These are phyloP conservation scores for Ceratotherium simum DNA, from an alignment of 2,113 vertebrate genomes.

Conservation along the genomic window DNA sequence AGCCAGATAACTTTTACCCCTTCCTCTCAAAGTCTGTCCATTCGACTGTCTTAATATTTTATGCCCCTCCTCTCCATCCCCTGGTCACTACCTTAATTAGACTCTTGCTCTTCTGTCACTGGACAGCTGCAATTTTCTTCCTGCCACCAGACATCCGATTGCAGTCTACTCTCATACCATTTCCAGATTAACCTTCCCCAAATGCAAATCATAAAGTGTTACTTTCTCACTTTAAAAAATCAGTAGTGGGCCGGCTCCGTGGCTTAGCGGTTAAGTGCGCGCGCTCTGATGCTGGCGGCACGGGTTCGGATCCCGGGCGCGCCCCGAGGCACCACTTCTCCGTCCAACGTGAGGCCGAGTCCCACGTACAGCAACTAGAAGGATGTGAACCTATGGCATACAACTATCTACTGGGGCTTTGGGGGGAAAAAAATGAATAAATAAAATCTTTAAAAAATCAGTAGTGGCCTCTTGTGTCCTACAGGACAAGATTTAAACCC, in stretches of 20 bases:
- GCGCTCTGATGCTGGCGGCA: no score
- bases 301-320: no score
- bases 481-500: neutral
- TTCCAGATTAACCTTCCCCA: neutral
- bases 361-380: no score
- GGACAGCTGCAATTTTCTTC: neutral
- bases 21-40: neutral
- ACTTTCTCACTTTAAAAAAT: conserved; percentile 9
- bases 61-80: neutral
- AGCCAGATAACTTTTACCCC: neutral
- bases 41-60: neutral
- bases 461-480: neutral
- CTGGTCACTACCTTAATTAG: neutral
- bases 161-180: neutral
- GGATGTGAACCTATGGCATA: no score
- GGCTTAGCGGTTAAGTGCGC: no score
- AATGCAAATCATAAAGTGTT: neutral
- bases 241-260: no score
- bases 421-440: no score
- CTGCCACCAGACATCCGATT: neutral
- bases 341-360: no score
- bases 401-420: no score
- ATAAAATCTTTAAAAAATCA: neutral
- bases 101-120: neutral
- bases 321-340: no score